Base-by-base conservation (phyloP, 2,113 vertebrate species). In the Bufo gargarizans region DNA sequence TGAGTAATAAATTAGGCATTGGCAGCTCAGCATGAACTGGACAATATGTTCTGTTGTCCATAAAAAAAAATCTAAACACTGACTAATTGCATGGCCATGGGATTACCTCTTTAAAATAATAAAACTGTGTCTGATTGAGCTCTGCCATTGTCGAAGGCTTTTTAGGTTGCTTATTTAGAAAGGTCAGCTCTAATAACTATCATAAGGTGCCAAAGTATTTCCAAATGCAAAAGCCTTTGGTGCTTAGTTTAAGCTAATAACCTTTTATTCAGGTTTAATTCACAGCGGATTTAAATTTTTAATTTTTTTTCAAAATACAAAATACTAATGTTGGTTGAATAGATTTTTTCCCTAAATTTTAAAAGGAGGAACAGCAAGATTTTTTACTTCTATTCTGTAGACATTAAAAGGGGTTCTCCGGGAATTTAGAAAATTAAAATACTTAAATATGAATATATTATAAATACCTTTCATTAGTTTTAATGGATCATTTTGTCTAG, bases 101-200 rank as follows among this genome's bases (percentile, higher is more conserved):
- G 3, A 89, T 85, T 88, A 61, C 58, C 47, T 69, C 2, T 5
- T 84, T 88, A 82, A 84, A 89, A 47, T 47, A 87, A 89, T 67
- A 8, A 84, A 11, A 19, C 83, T 17, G 72, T 77, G 55, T 71
- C 4, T 19, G 4, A 86, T 45, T 90, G 88, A 83, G 72, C 7
- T 49, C 12, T 65, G 16, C 63, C 14, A 86, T 9, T 88, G 77
- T 74, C 53, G 74, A 43, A 4, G 33, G 8, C 45, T 72, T 87
- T 43, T 77, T 83, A 77, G 19, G 16, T 50, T 77, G n/a, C 71
- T 67, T 65, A 53, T 77, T 84, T 17, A 69, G 17, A 87, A 79
- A 45, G 59, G 19, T 84, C 50, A 85, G 16, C 12, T 65, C 7
- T 84, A 90, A 84, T 67, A 83, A 20, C 1, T 87, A 63, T 67